Evolutionary conservation across 2,888 invertebrate species (phyloP).

Genomic region (Atethmia centrago): DNA sequence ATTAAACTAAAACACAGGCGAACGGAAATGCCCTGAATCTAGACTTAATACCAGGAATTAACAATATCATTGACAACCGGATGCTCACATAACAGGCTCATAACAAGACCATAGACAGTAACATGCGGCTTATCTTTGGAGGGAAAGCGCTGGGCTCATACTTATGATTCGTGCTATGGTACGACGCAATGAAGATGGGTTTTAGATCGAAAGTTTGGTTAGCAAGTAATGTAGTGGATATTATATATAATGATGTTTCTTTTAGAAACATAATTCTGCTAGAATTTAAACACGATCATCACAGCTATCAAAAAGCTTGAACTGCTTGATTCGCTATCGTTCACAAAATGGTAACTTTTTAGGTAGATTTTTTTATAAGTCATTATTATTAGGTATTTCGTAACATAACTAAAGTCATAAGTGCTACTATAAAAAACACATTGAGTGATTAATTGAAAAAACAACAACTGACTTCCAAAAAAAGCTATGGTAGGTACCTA

Average conservation of each 20-base stretch:
- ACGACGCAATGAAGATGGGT: conserved; percentile 43
- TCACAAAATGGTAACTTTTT: too few species aligned
- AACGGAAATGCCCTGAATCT: conserved; percentile 35
- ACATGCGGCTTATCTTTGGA: conserved; percentile 64
- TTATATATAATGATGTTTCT: neutral
- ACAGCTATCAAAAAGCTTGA: too few species aligned
- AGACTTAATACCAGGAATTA: conserved; percentile 43
- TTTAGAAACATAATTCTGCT: too few species aligned
- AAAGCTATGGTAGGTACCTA: too few species aligned
- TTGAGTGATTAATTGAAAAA: too few species aligned
- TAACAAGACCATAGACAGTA: conserved; percentile 48
- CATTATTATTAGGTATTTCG: too few species aligned
- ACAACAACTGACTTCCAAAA: too few species aligned
- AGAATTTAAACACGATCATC: too few species aligned
- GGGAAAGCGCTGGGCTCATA: conserved; percentile 65
- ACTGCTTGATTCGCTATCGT: too few species aligned
- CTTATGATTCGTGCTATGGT: conserved; percentile 24
- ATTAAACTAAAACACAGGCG: conserved; percentile 21
- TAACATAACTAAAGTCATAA: too few species aligned
- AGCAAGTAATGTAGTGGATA: conserved; percentile 6
- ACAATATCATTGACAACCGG: conserved; percentile 52
- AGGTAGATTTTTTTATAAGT: too few species aligned
- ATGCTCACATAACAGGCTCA: conserved; percentile 64
- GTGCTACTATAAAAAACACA: too few species aligned
- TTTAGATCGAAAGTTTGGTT: conserved; percentile 39